Conservation (phyloP, 1,140 invertebrate genomes). For the Sminthurinus signatus region DNA sequence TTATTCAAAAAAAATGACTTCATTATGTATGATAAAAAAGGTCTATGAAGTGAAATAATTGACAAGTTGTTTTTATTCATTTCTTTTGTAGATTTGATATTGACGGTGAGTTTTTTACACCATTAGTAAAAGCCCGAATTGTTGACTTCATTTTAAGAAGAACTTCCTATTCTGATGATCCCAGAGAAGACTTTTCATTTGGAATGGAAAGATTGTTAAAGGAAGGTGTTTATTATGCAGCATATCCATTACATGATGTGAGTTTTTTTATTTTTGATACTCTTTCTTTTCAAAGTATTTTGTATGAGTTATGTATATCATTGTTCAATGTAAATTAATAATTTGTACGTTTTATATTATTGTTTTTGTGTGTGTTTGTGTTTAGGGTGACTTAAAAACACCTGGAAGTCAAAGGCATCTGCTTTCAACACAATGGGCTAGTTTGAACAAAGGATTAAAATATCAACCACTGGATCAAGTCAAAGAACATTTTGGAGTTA, state of each 20-base stretch:
- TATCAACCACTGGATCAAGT: conserved; percentile 54
- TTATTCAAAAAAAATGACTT: no score
- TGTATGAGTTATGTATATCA: no score
- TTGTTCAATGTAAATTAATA: background rate
- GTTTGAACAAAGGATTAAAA: conserved; percentile 49
- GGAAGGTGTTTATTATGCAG: conserved; percentile 64
- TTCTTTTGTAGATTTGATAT: conserved; percentile 69
- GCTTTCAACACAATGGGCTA: conserved; percentile 55
- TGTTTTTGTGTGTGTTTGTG: background rate
- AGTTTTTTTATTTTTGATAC: conserved; percentile 42
- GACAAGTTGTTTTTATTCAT: conserved; percentile 18
- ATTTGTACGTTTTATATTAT: background rate
- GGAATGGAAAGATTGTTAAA: conserved; percentile 67
- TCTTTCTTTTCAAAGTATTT: no score
- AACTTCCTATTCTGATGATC: conserved; percentile 65
- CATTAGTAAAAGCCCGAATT: conserved; percentile 69
- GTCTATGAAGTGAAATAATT: conserved; percentile 4
- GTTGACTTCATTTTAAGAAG: conserved; percentile 87
- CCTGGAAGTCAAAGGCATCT: conserved; percentile 64
- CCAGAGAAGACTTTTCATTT: conserved; percentile 63
- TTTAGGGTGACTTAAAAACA: conserved; percentile 61
- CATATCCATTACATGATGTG: conserved; percentile 88
- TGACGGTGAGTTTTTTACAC: conserved; percentile 73
- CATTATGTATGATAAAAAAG: background rate
- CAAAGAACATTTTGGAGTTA: conserved; percentile 56